These are phyloP conservation scores for Ciconia boyciana DNA, from an alignment of 2,113 vertebrate species.

Conservation along the genomic window DNA sequence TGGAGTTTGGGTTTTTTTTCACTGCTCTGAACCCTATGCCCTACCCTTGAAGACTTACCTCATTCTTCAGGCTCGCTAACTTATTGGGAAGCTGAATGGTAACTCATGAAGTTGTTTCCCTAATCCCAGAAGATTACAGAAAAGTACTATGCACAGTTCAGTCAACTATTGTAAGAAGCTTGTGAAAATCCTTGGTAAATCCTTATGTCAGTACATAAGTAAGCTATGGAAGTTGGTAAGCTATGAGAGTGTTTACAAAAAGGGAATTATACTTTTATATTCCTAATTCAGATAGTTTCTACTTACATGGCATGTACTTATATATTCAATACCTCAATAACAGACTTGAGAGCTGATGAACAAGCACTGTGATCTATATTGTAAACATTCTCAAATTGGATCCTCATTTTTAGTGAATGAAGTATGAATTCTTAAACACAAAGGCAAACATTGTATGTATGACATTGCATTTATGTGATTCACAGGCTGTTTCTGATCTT, in stretches of 20 bases:
- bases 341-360: neutral
- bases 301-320: neutral
- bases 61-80: neutral
- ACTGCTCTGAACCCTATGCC: neutral
- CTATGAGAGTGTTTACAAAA: neutral
- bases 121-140: neutral
- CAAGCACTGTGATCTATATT: neutral
- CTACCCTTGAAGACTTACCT: neutral
- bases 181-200: neutral
- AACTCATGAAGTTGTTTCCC: neutral
- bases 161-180: neutral
- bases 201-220: neutral
- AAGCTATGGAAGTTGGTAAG: neutral
- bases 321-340: neutral
- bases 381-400: neutral
- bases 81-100: neutral
- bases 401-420: neutral
- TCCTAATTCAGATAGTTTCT: neutral
- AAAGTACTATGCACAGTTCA: neutral
- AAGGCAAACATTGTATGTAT: neutral
- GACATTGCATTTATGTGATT: neutral
- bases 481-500: neutral
- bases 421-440: neutral
- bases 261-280: neutral
- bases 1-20: neutral